These are phyloP conservation scores for Osmoderma eremita DNA, from an alignment of 2,888 invertebrate genomes.

Conservation along the genomic window DNA sequence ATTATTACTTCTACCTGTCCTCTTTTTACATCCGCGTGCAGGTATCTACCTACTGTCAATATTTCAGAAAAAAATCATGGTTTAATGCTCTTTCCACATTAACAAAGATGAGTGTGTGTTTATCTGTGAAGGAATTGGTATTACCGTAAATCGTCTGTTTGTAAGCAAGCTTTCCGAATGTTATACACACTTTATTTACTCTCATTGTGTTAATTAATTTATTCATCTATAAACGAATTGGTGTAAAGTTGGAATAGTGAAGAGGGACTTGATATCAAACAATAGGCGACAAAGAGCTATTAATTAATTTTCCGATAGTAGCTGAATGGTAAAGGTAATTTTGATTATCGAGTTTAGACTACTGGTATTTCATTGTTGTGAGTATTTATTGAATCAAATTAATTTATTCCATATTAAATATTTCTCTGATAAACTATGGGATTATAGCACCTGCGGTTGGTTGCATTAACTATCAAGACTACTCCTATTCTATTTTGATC, in stretches of 20 bases:
- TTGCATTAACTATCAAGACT: too few relatives aligned
- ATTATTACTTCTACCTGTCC: not conserved
- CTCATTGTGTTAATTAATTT: slow-evolving; percentile 32
- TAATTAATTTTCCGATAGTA: slow-evolving; percentile 31
- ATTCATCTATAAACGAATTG: slow-evolving; percentile 24
- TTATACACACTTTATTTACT: slow-evolving; percentile 10
- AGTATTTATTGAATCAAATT: too few relatives aligned
- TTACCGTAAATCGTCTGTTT: slow-evolving; percentile 1
- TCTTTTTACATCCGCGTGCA: not conserved
- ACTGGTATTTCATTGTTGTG: slow-evolving; percentile 1
- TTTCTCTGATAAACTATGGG: too few relatives aligned
- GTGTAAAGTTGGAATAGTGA: slow-evolving; percentile 18
- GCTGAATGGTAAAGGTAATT: slow-evolving; percentile 17
- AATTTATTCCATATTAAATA: too few relatives aligned
- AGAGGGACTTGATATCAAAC: slow-evolving; percentile 37
- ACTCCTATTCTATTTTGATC: too few relatives aligned
- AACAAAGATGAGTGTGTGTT: not conserved
- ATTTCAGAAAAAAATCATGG: not conserved
- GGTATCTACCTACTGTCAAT: too few relatives aligned
- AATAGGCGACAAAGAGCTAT: slow-evolving; percentile 23
- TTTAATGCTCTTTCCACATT: not conserved
- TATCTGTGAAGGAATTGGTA: slow-evolving; percentile 3
- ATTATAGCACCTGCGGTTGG: too few relatives aligned
- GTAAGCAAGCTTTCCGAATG: slow-evolving; percentile 21
- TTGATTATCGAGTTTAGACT: slow-evolving; percentile 8